Conservation (phyloP, 2,113 vertebrate species). For the Syrrhaptes paradoxus region DNA sequence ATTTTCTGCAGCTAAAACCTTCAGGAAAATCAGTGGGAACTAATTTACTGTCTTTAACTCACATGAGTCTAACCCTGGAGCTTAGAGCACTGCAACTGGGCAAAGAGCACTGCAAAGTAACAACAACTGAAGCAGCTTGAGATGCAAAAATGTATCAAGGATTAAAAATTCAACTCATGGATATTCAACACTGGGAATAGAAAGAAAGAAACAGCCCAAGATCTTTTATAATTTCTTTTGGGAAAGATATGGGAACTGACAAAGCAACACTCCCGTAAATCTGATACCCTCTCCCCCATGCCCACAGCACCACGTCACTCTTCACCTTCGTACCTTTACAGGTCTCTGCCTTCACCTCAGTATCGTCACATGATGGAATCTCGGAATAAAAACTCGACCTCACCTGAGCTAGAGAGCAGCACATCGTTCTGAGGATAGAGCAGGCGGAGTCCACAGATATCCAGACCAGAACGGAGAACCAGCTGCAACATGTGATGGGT, state of each 20-base stretch:
- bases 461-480: slow-evolving; percentile 62
- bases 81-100: not conserved
- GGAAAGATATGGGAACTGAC: not conserved
- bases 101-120: not conserved
- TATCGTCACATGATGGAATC: not conserved
- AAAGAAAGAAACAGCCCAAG: not conserved
- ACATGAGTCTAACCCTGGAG: not conserved
- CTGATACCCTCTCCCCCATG: not conserved
- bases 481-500: slow-evolving; percentile 74
- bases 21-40: not conserved
- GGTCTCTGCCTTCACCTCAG: not conserved
- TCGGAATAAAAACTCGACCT: not conserved
- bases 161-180: not conserved
- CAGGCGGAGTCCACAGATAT: slow-evolving; percentile 74
- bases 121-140: not conserved
- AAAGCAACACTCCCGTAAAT: not conserved
- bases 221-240: not conserved
- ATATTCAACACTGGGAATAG: not conserved
- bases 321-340: not conserved
- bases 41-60: not conserved
- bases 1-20: not conserved
- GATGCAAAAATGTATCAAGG: not conserved
- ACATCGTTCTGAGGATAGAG: slow-evolving; percentile 59
- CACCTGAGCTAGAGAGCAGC: slow-evolving; percentile 70
- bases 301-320: not conserved